Base-by-base conservation (phyloP, 2,113 vertebrate genomes). In the Petroica traversi region DNA sequence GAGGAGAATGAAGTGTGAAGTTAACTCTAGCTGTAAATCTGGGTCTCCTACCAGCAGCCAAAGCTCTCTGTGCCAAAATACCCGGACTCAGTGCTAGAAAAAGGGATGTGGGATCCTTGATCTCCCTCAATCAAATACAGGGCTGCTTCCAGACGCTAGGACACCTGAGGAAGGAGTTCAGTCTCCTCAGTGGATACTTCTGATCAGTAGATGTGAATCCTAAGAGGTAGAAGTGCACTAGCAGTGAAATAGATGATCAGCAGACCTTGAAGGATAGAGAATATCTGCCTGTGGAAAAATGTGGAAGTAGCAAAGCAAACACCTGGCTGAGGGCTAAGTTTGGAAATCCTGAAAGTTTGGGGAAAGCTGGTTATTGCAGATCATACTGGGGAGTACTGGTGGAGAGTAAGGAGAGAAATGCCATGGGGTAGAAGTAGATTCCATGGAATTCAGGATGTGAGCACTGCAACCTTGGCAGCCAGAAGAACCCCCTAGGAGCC, bases 121-220 rank as follows among this genome's bases (percentile, higher is more conserved):
- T 16, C 26, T 77, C 19, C 14, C 14, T 63, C 29, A 41, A 25
- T 26, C 29, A 41, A 48, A 19, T 25, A 19, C 0, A 7, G 22
- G 36, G 20, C 41, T 48, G 36, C 20, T 69, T 82, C 24, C 28
- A 74, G n/a, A 9, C 48, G 22, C 57, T 73, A 46, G 55, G 16
- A 58, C 16, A 14, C 28, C n/a, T 48, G 41, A 61, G 36, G 16
- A 4, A 33, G 8, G 23, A 74, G 17, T 34, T 82, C 8, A 54
- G 49, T 45, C 15, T 81, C 26, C 0, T n/a, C n/a, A n/a, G 0
- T 9, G 61, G 74, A 22, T 49, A 15, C 14, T 62, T 33, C 38
- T 80, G 11, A 12, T 19, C 54, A 17, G 19, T 19, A n/a, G 16
- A 16, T 52, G 9, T 33, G 55, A 59, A 66, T 78, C 38, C 34